These are phyloP conservation scores for Zaprionus tsacasi DNA, from an alignment of 1,140 invertebrate genomes.

Conservation along the genomic window DNA sequence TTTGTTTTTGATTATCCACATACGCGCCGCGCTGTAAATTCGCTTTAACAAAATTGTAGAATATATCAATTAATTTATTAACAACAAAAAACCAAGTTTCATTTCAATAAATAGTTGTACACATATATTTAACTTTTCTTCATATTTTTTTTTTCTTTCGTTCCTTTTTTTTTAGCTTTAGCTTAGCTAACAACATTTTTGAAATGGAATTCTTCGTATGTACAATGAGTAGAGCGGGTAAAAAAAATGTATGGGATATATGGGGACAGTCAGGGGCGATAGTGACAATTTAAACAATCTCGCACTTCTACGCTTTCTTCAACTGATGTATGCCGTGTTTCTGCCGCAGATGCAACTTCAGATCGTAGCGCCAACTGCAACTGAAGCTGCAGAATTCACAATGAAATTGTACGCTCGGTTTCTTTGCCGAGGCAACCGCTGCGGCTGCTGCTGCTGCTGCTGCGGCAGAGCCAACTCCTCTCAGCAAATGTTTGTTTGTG, in stretches of 20 bases:
- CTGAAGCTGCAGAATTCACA: conserved; percentile 81
- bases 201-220: conserved; percentile 17
- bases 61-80: conserved; percentile 20
- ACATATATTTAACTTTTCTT: conserved; percentile 78
- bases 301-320: conserved; percentile 72
- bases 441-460: conserved; percentile 1
- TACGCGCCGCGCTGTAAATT: conserved; percentile 31
- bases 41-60: conserved; percentile 25
- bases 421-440: conserved; percentile 46
- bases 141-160: conserved; percentile 27
- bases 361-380: conserved; percentile 83
- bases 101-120: conserved; percentile 79
- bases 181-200: conserved; percentile 64
- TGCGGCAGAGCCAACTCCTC: conserved; percentile 9
- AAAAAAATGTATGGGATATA: not conserved
- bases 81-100: conserved; percentile 52
- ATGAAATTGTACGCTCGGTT: conserved; percentile 71
- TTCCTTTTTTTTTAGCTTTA: conserved; percentile 33
- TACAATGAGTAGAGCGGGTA: conserved; percentile 6
- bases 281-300: not conserved
- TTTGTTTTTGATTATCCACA: conserved; percentile 19
- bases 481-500: conserved; percentile 21
- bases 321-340: conserved; percentile 83
- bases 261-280: not conserved
- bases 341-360: conserved; percentile 80